phyloP scores from a whole-genome alignment of 2,113 vertebrate genomes.

The Holacanthus passer region DNA sequence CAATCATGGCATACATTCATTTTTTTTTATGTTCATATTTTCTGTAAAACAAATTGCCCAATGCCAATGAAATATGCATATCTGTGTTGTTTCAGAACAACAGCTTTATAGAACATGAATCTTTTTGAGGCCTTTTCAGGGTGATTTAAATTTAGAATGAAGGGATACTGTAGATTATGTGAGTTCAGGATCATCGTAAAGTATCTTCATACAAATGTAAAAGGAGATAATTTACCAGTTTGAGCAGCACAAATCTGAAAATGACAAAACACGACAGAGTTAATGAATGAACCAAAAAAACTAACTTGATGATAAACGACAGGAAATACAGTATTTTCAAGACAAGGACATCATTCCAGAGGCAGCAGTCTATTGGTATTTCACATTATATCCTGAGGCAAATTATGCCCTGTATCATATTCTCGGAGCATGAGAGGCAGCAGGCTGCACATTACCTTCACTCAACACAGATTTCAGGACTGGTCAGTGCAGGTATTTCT shows the following conservation, averaged over 20 bases:
- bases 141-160: not conserved
- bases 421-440: constrained; percentile 72
- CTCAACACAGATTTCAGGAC: constrained; percentile 82
- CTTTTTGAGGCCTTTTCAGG: not conserved
- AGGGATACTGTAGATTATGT: not conserved
- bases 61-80: not conserved
- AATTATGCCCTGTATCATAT: constrained; percentile 78
- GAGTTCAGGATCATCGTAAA: not conserved
- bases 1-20: not conserved
- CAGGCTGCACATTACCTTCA: constrained; percentile 82
- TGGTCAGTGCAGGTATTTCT: constrained; percentile 75
- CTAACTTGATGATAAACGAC: constrained; percentile 1
- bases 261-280: constrained; percentile 64
- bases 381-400: constrained; percentile 66
- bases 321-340: constrained; percentile 21
- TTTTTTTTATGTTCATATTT: not conserved
- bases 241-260: constrained; percentile 88
- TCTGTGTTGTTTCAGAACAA: not conserved
- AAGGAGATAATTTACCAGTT: constrained; percentile 84
- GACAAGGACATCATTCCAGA: constrained; percentile 46
- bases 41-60: not conserved
- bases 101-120: not conserved
- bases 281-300: constrained; percentile 38
- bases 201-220: not conserved
- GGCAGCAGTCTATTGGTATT: constrained; percentile 42